These are phyloP conservation scores for Brachypalpus laphriformis DNA, from an alignment of 2,888 invertebrate genomes.

Conservation along the genomic window DNA sequence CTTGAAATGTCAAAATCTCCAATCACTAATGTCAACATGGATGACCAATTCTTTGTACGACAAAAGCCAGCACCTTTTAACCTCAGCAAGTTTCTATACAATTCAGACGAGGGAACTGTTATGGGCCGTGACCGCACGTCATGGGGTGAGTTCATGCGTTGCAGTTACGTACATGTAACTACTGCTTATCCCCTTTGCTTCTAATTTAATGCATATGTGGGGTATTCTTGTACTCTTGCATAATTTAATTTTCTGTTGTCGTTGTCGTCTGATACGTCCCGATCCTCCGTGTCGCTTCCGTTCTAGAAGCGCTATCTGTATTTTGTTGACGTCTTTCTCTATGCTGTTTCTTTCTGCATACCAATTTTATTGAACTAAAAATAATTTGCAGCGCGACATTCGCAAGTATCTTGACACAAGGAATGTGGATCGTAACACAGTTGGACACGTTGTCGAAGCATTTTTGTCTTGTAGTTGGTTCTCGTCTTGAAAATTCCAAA, in stretches of 20 bases:
- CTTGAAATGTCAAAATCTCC: slow-evolving; percentile 80
- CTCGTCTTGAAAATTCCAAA: slow-evolving; percentile 1
- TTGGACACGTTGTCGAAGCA: background rate
- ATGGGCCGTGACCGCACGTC: slow-evolving; percentile 85
- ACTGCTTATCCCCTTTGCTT: background rate
- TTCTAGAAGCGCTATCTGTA: slow-evolving; percentile 25
- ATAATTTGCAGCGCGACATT: slow-evolving; percentile 44
- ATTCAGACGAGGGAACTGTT: slow-evolving; percentile 85
- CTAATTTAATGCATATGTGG: background rate
- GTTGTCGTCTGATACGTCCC: background rate
- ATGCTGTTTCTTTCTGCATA: background rate
- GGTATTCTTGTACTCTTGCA: slow-evolving; percentile 44
- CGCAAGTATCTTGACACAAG: background rate
- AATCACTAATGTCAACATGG: slow-evolving; percentile 77
- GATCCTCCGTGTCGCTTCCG: slow-evolving; percentile 3
- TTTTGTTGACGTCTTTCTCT: slow-evolving; percentile 50
- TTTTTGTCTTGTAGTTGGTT: background rate
- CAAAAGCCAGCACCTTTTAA: slow-evolving; percentile 79
- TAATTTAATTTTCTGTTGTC: slow-evolving; percentile 44
- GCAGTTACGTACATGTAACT: background rate
- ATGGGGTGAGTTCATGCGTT: slow-evolving; percentile 86
- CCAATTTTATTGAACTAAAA: slow-evolving; percentile 51
- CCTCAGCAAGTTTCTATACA: slow-evolving; percentile 82
- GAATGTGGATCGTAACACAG: slow-evolving; percentile 21
- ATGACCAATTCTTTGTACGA: slow-evolving; percentile 79